A percentile compares a stretch with the other conserved stretches of the same genome.
Conservation (phyloP, 2,888 invertebrate species). For the Meliscaeva auricollis region DNA sequence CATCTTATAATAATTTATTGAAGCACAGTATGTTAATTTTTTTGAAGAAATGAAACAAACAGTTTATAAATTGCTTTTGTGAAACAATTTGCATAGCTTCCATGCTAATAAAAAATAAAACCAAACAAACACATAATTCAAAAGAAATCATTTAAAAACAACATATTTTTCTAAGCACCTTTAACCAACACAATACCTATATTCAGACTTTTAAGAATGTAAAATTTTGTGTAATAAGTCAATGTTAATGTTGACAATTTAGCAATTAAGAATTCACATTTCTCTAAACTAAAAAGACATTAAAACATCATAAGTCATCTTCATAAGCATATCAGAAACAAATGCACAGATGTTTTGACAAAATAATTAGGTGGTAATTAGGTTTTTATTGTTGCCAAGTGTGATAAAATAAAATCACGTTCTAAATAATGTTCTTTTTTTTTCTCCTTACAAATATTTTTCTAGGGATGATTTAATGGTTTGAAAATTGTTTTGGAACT, state of each 20-base stretch:
- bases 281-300: constrained; percentile 30
- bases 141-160: constrained; percentile 5
- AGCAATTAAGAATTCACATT: constrained; percentile 13
- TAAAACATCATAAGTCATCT: constrained; percentile 11
- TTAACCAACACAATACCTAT: neutral
- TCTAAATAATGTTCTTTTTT: neutral
- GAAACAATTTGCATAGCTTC: neutral
- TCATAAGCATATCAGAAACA: neutral
- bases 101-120: too few species aligned
- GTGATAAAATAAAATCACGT: neutral
- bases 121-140: neutral
- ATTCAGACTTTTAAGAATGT: neutral
- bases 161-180: constrained; percentile 24
- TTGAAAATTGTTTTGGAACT: too few species aligned
- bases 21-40: neutral
- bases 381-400: constrained; percentile 6
- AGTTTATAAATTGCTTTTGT: constrained; percentile 9
- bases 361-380: constrained; percentile 26
- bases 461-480: neutral
- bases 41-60: too few species aligned
- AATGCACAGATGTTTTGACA: constrained; percentile 14
- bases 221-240: constrained; percentile 11
- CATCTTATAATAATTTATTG: too few species aligned
- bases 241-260: constrained; percentile 24
- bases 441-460: neutral